phyloP scores from a whole-genome alignment of 2,888 invertebrate species.

The Mechanitis messenoides region DNA sequence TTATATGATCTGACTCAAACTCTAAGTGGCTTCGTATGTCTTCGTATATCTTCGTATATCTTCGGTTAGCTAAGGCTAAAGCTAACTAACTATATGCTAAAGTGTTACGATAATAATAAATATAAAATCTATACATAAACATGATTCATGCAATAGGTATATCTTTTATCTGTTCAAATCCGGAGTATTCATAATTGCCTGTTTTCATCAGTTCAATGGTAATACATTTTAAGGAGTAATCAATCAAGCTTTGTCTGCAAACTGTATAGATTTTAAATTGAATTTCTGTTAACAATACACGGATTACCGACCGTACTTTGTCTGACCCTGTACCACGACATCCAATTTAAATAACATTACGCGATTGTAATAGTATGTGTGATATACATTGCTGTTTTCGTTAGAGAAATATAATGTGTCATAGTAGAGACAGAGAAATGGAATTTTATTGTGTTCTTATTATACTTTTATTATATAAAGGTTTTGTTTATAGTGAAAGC shows the following conservation, averaged over 20 bases:
- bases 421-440: constrained; percentile 33
- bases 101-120: background rate
- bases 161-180: constrained; percentile 11
- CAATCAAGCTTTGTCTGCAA: constrained; percentile 70
- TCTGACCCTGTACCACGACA: constrained; percentile 43
- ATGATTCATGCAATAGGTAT: constrained; percentile 1
- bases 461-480: constrained; percentile 9
- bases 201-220: constrained; percentile 21
- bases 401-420: background rate
- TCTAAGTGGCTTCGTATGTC: too few relatives aligned
- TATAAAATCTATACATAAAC: background rate
- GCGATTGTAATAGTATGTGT: constrained; percentile 16
- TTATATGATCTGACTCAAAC: too few relatives aligned
- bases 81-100: background rate
- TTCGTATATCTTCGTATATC: too few relatives aligned
- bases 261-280: constrained; percentile 71
- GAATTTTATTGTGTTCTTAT: constrained; percentile 19
- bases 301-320: constrained; percentile 66
- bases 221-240: constrained; percentile 61
- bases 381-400: constrained; percentile 31
- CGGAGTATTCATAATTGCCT: constrained; percentile 10
- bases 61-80: too few relatives aligned
- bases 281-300: constrained; percentile 69
- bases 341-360: constrained; percentile 19
- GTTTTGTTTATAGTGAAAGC: constrained; percentile 46